Evolutionary conservation across 2,888 invertebrate genomes (phyloP).

Genomic region (Empis livida): DNA sequence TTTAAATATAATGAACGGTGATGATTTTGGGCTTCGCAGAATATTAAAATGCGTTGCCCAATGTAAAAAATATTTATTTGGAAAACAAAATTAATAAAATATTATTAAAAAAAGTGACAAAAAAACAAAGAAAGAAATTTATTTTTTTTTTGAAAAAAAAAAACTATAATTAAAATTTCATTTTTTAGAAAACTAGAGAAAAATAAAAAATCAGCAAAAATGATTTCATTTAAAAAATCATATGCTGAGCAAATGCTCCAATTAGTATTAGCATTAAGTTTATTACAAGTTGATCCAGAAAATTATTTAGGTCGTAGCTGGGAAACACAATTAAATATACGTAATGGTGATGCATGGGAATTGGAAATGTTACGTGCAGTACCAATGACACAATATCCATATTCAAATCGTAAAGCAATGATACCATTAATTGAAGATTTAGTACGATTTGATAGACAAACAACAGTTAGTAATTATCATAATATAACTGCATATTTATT

Average conservation of each 20-base stretch:
- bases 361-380: conserved; percentile 32
- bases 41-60: too few species aligned
- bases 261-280: conserved; percentile 65
- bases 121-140: too few species aligned
- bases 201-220: conserved; percentile 24
- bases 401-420: conserved; percentile 34
- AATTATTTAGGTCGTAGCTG: conserved; percentile 48
- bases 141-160: too few species aligned
- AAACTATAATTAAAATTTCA: too few species aligned
- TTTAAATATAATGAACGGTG: too few species aligned
- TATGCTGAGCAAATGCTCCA: conserved; percentile 72
- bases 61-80: too few species aligned
- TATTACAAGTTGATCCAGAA: conserved; percentile 64
- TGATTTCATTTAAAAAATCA: conserved; percentile 72
- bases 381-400: conserved; percentile 31
- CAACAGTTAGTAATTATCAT: conserved; percentile 37
- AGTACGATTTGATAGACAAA: conserved; percentile 51
- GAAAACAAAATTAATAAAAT: too few species aligned
- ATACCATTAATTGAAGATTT: conserved; percentile 35
- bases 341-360: conserved; percentile 34
- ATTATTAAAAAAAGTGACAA: too few species aligned
- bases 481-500: conserved; percentile 44
- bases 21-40: too few species aligned
- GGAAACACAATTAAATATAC: conserved; percentile 29
- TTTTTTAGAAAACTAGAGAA: conserved; percentile 1